Evolutionary conservation across 2,113 vertebrate genomes (phyloP), one percentile per base, ranked within the genome.

Genomic region (Campylorhamphus procurvoides): DNA sequence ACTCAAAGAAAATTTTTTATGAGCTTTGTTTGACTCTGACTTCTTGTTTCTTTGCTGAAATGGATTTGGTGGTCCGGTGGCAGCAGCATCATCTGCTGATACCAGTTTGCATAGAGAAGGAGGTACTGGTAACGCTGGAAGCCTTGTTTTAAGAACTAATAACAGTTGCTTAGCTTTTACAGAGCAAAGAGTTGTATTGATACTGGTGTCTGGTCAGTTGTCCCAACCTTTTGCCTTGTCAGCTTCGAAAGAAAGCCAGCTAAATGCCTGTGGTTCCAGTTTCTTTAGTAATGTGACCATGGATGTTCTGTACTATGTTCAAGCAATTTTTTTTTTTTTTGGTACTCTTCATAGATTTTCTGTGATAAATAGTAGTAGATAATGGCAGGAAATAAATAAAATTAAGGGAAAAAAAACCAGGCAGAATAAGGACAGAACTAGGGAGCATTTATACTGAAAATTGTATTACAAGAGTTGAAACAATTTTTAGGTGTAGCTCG

Each of bases 1-100:
- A 64, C 24, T 73, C 29, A 89, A 40, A n/a, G 55, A 69, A 78
- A n/a, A 12, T 14, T 14, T 35, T 59, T 91, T 66, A 73, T 71
- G 50, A 84, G 46, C 44, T 83, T 5, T 62, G 89, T 91, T 20
- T 71, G 7, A 28, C 27, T 76, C 28, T 42, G 37, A 72, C 13
- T 28, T 80, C 10, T 59, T 78, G 14, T 71, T 91, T 91, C 86
- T 84, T 84, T 63, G 35, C 68, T 86, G n/a, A 49, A 84, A 91
- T 50, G 39, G 19, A 50, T 67, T 75, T 76, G 39, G 18, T 55
- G 47, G 12, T 58, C 37, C 40, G 12, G 16, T 47, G 52, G 47
- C 52, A 71, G 55, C n/a, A 78, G 42, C 5, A 4, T 4, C n/a
- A n/a, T 35, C 76, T 90, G 28, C 53, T 78, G 58, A 4, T 19